Percentiles rank a stretch among this genome's conserved stretches.
Conservation (phyloP, 1,140 invertebrate species). For the Macrobrachium nipponense region DNA sequence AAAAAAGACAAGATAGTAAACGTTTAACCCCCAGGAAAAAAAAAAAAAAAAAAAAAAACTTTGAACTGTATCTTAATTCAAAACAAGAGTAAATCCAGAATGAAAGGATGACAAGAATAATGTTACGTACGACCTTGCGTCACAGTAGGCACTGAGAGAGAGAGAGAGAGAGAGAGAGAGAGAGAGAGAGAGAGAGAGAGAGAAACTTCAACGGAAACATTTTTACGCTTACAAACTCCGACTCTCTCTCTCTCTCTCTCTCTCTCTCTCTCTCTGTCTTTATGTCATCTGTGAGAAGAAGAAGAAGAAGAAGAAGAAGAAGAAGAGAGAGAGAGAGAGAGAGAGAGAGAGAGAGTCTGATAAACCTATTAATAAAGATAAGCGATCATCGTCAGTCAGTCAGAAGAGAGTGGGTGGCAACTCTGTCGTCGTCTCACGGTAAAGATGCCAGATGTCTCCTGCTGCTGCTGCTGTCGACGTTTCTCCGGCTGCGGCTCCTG, state of each 20-base stretch:
- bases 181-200: too few species aligned
- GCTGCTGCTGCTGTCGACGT: conserved; percentile 5
- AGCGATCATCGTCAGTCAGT: background rate
- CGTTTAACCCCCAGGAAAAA: too few species aligned
- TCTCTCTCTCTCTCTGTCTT: background rate
- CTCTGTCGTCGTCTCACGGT: background rate
- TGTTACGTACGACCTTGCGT: background rate
- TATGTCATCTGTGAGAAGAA: background rate
- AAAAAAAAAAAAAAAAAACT: too few species aligned
- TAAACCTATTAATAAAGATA: conserved; percentile 54
- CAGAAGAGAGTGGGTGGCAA: conserved; percentile 38
- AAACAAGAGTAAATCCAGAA: too few species aligned
- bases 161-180: too few species aligned
- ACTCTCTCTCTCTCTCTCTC: conserved; percentile 33
- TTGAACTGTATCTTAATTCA: too few species aligned
- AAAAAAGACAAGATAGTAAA: too few species aligned
- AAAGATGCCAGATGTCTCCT: conserved; percentile 32
- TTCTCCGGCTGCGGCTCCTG: background rate
- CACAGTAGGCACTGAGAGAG: conserved; percentile 17
- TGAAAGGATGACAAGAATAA: too few species aligned
- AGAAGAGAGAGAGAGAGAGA: background rate
- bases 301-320: background rate
- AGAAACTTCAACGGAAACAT: conserved; percentile 2
- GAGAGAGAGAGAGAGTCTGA: conserved; percentile 23
- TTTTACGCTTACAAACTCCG: conserved; percentile 37